A percentile compares a stretch with the other conserved stretches of the same genome.
Conservation (phyloP, 2,113 vertebrate genomes). For the Otocyon megalotis region DNA sequence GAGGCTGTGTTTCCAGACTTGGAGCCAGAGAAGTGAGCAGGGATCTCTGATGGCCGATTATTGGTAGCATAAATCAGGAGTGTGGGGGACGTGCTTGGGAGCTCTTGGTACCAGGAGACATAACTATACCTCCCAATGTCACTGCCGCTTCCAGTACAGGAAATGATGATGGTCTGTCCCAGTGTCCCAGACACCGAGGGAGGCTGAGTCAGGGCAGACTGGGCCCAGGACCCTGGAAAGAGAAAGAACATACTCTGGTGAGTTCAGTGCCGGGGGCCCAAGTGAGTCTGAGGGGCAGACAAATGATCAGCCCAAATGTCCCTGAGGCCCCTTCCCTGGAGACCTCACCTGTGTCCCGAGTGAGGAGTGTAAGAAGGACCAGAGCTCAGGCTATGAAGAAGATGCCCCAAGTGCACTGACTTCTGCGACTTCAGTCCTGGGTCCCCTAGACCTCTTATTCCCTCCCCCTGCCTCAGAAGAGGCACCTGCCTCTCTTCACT, state of each 20-base stretch:
- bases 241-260: background rate
- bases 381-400: background rate
- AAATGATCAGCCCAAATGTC: background rate
- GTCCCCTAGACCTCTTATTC: background rate
- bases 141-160: slow-evolving; percentile 10
- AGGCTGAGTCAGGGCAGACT: background rate
- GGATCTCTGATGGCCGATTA: accelerated
- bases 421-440: background rate
- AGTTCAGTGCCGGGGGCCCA: background rate
- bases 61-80: accelerated
- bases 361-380: background rate
- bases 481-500: background rate
- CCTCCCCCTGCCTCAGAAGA: too few species aligned
- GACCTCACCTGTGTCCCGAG: background rate
- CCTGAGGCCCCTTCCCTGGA: background rate
- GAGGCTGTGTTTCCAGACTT: background rate
- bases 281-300: background rate
- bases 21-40: background rate
- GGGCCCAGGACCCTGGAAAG: background rate
- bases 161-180: background rate
- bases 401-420: background rate
- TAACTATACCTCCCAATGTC: accelerated
- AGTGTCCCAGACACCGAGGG: background rate
- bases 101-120: slow-evolving; percentile 55
- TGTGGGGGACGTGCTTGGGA: background rate